A percentile compares a stretch with the other conserved stretches of the same genome.
These are phyloP conservation scores for Xestoiulus laeticollis DNA, from an alignment of 2,888 invertebrate genomes.

Conservation along the genomic window DNA sequence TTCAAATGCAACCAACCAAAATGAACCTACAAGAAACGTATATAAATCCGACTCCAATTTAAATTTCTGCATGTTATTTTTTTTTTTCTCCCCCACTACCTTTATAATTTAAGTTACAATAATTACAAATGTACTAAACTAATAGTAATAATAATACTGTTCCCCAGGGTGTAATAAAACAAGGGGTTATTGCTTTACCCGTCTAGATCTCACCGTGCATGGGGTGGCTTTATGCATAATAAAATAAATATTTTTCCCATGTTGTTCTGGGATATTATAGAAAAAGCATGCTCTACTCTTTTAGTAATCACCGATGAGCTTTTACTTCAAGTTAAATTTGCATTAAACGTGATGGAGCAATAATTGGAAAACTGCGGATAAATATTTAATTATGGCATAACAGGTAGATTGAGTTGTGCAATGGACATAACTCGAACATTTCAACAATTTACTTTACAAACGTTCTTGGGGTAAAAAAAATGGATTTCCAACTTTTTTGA, in stretches of 20 bases:
- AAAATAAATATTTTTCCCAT: neutral
- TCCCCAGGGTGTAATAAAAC: slow-evolving; percentile 6
- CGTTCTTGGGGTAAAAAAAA: neutral
- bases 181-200: slow-evolving; percentile 11
- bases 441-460: neutral
- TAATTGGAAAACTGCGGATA: neutral
- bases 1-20: neutral
- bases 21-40: neutral
- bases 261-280: neutral
- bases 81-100: neutral
- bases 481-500: too few relatives aligned
- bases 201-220: neutral
- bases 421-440: neutral
- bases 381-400: neutral
- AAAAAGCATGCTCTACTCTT: neutral
- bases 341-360: neutral
- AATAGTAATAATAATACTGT: slow-evolving; percentile 10
- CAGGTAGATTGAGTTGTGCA: neutral
- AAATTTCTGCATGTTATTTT: neutral
- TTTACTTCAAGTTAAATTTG: neutral
- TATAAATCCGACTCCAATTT: slow-evolving; percentile 32
- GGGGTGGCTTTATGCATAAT: neutral
- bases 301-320: slow-evolving; percentile 17
- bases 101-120: neutral
- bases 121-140: slow-evolving; percentile 29